Percentiles rank a stretch among this genome's conserved stretches.
Conservation (phyloP, 2,113 vertebrate genomes). For the Mellivora capensis region DNA sequence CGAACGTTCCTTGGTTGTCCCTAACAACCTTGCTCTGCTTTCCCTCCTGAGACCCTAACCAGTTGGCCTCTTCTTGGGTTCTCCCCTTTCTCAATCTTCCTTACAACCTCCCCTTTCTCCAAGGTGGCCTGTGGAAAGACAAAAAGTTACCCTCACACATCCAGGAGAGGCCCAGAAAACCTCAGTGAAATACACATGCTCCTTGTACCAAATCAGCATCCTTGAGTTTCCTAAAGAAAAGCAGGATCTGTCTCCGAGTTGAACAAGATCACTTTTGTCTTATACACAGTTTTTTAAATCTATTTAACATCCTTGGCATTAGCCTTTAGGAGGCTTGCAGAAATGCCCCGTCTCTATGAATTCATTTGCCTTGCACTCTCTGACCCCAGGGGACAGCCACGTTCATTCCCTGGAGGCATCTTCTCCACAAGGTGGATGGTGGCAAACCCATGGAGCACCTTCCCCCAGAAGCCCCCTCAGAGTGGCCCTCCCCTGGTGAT, state of each 20-base stretch:
- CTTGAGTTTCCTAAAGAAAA: neutral
- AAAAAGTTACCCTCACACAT: neutral
- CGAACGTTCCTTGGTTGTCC: neutral
- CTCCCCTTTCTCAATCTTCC: neutral
- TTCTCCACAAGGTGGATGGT: neutral
- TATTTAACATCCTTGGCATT: neutral
- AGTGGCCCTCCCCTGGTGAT: fast-evolving
- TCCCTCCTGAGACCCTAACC: neutral
- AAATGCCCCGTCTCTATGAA: neutral
- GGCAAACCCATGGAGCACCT: neutral
- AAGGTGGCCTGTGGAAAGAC: neutral
- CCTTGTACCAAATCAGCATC: neutral
- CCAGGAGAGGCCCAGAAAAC: neutral
- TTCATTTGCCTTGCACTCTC: neutral
- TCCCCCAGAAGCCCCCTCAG: neutral
- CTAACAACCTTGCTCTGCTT: neutral
- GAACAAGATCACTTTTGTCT: neutral
- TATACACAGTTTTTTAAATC: neutral
- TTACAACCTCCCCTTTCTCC: neutral
- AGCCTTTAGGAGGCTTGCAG: neutral
- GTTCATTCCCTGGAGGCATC: neutral
- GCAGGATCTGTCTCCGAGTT: neutral
- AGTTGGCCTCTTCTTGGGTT: neutral
- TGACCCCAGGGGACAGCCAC: neutral
- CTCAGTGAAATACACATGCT: neutral